These are phyloP conservation scores for Rallus crepitans DNA, from an alignment of 2,797 vertebrate genomes.

Conservation along the genomic window DNA sequence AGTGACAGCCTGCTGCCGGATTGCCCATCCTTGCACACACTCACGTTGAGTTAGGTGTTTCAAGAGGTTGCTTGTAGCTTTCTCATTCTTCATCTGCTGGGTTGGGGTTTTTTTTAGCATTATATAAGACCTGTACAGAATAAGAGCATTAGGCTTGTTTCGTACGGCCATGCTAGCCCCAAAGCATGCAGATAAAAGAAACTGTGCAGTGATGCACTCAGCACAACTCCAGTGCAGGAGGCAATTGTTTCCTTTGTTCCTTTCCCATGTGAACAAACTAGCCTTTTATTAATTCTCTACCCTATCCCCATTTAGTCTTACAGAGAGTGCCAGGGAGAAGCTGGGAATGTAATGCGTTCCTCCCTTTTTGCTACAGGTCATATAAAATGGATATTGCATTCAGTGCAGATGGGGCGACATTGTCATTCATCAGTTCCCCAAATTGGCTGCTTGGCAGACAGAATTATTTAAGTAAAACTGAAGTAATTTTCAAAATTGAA, in stretches of 20 bases:
- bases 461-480: constrained; percentile 76
- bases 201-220: background rate
- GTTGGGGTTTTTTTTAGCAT: background rate
- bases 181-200: constrained; percentile 55
- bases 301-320: constrained; percentile 11
- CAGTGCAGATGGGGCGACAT: constrained; percentile 52
- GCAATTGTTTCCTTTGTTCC: constrained; percentile 39
- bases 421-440: constrained; percentile 65
- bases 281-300: constrained; percentile 42
- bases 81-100: background rate
- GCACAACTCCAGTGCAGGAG: constrained; percentile 46
- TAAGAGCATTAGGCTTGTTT: constrained; percentile 17
- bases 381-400: constrained; percentile 63
- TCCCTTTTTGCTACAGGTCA: constrained; percentile 61
- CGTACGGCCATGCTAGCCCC: background rate
- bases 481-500: constrained; percentile 77
- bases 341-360: constrained; percentile 47
- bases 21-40: background rate
- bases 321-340: constrained; percentile 29
- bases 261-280: constrained; percentile 50
- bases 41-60: background rate
- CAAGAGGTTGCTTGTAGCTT: background rate
- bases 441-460: constrained; percentile 71
- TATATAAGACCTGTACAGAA: constrained; percentile 32
- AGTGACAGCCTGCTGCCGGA: background rate